phyloP scores from a whole-genome alignment of 2,888 invertebrate species.

The Caenorhabditis doughertyi region DNA sequence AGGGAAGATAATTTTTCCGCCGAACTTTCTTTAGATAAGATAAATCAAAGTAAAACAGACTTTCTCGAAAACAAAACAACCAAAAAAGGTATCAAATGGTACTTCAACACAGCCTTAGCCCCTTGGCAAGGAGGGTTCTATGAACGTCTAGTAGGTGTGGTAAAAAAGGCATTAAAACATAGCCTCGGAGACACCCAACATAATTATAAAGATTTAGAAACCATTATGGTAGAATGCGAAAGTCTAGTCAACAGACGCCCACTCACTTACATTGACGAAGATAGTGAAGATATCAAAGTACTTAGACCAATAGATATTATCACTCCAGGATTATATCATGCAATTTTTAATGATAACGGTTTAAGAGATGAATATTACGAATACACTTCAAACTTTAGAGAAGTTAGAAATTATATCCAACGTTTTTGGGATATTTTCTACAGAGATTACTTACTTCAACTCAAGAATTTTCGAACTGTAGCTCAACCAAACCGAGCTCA shows the following conservation, averaged over 20 bases:
- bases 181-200: background rate
- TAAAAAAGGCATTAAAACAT: conserved; percentile 13
- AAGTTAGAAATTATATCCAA: background rate
- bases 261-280: conserved; percentile 5
- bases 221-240: conserved; percentile 3
- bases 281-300: background rate
- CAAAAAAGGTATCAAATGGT: too few relatives aligned
- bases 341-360: background rate
- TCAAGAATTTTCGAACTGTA: background rate
- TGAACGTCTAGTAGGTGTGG: conserved; percentile 16
- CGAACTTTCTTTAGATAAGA: too few relatives aligned
- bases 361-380: too few relatives aligned
- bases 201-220: conserved; percentile 13
- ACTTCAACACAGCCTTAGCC: too few relatives aligned
- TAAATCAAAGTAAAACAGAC: too few relatives aligned
- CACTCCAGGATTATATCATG: background rate
- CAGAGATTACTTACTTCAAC: conserved; percentile 3
- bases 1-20: too few relatives aligned
- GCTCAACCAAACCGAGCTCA: background rate
- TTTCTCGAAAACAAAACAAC: too few relatives aligned
- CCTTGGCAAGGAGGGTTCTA: conserved; percentile 38
- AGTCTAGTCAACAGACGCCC: conserved; percentile 16
- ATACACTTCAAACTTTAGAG: background rate
- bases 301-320: conserved; percentile 20
- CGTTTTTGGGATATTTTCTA: conserved; percentile 9